These are phyloP conservation scores for Tachina fera DNA, from an alignment of 2,888 invertebrate species.

Conservation along the genomic window DNA sequence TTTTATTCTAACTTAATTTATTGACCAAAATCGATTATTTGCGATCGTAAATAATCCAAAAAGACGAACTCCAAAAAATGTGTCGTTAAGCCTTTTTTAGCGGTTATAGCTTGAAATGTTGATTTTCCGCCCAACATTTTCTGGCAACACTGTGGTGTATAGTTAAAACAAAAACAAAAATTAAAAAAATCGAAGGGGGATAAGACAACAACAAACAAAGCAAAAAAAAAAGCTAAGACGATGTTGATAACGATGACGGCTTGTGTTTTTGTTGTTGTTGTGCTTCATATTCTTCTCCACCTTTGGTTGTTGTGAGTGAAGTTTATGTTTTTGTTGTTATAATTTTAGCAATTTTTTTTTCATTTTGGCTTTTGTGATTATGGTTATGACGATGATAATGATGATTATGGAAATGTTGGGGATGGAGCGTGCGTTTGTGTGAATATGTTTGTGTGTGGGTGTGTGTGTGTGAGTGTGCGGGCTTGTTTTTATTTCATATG, in stretches of 20 bases:
- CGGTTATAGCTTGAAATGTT: no score
- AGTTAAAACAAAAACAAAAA: neutral
- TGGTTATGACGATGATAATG: constrained; percentile 69
- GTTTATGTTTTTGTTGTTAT: constrained; percentile 37
- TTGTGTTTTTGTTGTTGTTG: neutral
- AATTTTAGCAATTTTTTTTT: constrained; percentile 48
- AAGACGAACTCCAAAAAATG: no score
- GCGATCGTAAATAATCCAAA: no score
- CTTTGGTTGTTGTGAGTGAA: constrained; percentile 19
- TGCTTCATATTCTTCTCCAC: constrained; percentile 4
- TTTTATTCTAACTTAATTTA: no score
- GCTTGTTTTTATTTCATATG: constrained; percentile 34
- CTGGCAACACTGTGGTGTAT: neutral
- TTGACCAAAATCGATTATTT: no score
- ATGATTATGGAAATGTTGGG: constrained; percentile 47
- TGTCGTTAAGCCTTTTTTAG: no score
- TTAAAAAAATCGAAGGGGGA: constrained; percentile 2
- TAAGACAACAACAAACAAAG: constrained; percentile 29
- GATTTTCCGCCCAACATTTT: neutral
- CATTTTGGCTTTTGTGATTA: constrained; percentile 57
- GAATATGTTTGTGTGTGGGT: constrained; percentile 1
- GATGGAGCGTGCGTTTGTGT: neutral
- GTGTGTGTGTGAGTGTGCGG: constrained; percentile 23
- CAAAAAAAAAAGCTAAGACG: neutral
- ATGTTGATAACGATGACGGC: constrained; percentile 18